Evolutionary conservation across 2,888 invertebrate genomes (phyloP).

Genomic region (Diplolepis rosae): DNA sequence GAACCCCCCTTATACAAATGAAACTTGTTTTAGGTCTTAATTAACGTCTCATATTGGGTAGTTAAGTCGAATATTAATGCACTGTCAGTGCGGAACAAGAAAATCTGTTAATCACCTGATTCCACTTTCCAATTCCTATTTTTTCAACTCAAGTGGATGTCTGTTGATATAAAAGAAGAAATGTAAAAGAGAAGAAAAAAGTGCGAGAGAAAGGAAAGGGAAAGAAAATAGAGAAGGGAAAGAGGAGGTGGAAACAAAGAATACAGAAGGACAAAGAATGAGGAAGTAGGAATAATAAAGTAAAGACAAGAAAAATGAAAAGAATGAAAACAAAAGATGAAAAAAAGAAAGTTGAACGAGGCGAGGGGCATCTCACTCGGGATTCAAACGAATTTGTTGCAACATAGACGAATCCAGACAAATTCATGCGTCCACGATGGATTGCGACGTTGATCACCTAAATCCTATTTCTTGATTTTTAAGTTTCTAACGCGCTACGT

Average conservation of each 20-base stretch:
- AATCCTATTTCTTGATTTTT: too few relatives aligned
- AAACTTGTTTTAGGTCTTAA: slow-evolving; percentile 42
- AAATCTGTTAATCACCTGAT: slow-evolving; percentile 40
- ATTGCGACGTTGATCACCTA: too few relatives aligned
- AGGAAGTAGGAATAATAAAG: not conserved
- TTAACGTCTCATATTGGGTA: slow-evolving; percentile 37
- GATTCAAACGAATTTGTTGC: too few relatives aligned
- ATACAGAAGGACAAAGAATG: not conserved
- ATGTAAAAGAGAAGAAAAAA: not conserved
- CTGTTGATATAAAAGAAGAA: slow-evolving; percentile 1
- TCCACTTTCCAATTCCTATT: slow-evolving; percentile 30
- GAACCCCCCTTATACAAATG: slow-evolving; percentile 32
- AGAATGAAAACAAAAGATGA: not conserved
- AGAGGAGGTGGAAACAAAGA: not conserved
- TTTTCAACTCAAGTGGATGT: slow-evolving; percentile 19
- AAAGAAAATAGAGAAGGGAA: not conserved
- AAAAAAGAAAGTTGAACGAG: not conserved
- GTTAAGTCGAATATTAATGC: slow-evolving; percentile 47
- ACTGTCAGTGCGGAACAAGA: slow-evolving; percentile 27
- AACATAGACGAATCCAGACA: too few relatives aligned
- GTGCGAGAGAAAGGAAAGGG: not conserved
- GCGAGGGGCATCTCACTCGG: too few relatives aligned
- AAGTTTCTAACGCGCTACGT: too few relatives aligned
- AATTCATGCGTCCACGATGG: too few relatives aligned
- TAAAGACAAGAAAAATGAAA: not conserved